Evolutionary conservation across 2,797 vertebrate species (phyloP).

Genomic region (Coilia nasus): DNA sequence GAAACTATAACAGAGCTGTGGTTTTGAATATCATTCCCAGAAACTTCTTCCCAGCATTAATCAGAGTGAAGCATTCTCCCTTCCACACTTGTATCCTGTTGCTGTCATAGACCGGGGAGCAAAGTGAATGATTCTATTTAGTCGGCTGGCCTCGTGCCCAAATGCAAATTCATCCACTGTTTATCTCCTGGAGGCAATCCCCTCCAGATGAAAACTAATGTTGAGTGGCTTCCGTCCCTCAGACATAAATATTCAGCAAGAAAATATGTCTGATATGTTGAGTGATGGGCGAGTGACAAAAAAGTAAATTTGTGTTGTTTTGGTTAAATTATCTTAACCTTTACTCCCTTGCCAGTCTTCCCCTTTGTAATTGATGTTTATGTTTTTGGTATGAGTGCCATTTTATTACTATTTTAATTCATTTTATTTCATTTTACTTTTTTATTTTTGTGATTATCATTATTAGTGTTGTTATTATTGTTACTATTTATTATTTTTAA

Average conservation of each 20-base stretch:
- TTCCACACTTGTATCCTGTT: background rate
- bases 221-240: background rate
- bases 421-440: too few species aligned
- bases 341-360: too few species aligned
- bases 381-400: too few species aligned
- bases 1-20: background rate
- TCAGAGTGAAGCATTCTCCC: background rate
- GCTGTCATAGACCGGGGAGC: background rate
- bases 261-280: background rate
- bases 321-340: background rate
- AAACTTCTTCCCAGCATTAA: background rate
- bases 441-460: too few species aligned
- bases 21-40: background rate
- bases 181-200: slow-evolving; percentile 21
- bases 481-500: too few species aligned
- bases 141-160: slow-evolving; percentile 4
- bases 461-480: too few species aligned
- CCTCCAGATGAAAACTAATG: background rate
- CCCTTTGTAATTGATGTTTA: too few species aligned
- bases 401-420: too few species aligned
- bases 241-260: background rate
- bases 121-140: slow-evolving; percentile 36
- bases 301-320: background rate
- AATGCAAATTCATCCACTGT: slow-evolving; percentile 27
- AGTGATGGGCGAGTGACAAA: background rate